These are phyloP conservation scores for Ischnus inquisitorius DNA, from an alignment of 2,888 invertebrate genomes.

Conservation along the genomic window DNA sequence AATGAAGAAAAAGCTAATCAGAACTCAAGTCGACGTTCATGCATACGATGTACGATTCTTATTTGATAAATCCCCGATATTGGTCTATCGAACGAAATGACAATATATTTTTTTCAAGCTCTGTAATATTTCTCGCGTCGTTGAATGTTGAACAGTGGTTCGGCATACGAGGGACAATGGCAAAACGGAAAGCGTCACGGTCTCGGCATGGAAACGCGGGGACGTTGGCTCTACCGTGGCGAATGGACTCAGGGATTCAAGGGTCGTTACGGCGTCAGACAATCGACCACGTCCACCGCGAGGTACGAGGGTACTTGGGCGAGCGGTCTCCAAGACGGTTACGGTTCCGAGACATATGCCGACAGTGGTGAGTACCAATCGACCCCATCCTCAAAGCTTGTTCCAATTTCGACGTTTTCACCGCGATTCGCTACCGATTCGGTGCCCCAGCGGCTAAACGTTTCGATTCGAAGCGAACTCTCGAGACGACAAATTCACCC, in stretches of 20 bases:
- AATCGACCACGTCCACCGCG: constrained; percentile 97
- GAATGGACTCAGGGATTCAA: constrained; percentile 99
- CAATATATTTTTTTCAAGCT: too few species aligned
- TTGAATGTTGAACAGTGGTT: constrained; percentile 89
- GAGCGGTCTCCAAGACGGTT: constrained; percentile 99
- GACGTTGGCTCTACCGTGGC: constrained; percentile 98
- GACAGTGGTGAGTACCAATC: constrained; percentile 94
- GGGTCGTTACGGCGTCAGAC: constrained; percentile 98
- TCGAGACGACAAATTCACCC: constrained; percentile 3
- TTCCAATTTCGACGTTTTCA: constrained; percentile 13
- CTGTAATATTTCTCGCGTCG: not conserved
- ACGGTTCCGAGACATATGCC: constrained; percentile 99
- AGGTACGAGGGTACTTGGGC: constrained; percentile 99
- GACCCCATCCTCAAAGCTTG: constrained; percentile 22
- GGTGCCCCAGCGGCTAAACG: not conserved
- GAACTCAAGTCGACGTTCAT: too few species aligned
- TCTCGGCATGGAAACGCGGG: constrained; percentile 98
- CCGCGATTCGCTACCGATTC: not conserved
- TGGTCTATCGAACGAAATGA: too few species aligned
- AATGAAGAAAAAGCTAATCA: too few species aligned
- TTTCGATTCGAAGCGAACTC: not conserved
- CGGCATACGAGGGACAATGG: constrained; percentile 99
- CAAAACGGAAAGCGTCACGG: constrained; percentile 99
- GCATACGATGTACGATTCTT: too few species aligned
- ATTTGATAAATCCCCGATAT: too few species aligned